Evolutionary conservation across 2,888 invertebrate genomes (phyloP), one percentile per base, ranked within the genome.

Genomic region (Drosophila borborema): DNA sequence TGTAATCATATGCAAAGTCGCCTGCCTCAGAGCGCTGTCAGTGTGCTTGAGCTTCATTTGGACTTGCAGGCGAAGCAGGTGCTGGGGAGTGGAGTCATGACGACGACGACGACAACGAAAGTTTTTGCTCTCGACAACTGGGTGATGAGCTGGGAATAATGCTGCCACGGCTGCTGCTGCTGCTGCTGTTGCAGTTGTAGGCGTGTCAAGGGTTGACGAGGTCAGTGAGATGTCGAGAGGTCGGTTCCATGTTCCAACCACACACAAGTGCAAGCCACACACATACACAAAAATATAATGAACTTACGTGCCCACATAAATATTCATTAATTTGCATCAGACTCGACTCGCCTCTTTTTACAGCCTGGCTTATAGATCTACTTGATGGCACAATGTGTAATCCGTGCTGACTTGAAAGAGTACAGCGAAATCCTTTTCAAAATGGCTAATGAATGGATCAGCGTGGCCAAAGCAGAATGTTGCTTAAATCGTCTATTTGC

Each of bases 1-100:
- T 89, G 79, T 89, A 89, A 86, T 85, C 89, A 84, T 86, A 86
- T 86, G 89, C 84, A 86, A 81, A 89, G 79, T 84, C 73, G 48
- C 59, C 61, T 38, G 68, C 55, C 48, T 28, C 63, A 41, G 31
- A 45, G 28, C 58, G 58, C 10, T 45, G 58, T 45, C 58, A 23
- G 34, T 36, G 45, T 20, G 31, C 31, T 43, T 55, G n/a, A 54
- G 38, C 38, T 10, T 23, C 38, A 40, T 38, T 40, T 54, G 54
- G 34, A 34, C 18, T 4, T 18, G 58, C 20, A 31, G 43, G 20
- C 31, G 55, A 1, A 38, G 31, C 28, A 38, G 45, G 28, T 14
- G 20, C n/a, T 8, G 9, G n/a, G 53, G 0, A 36, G 53, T 0
- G 49, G 10, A 16, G 51, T 18, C 10, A 54, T 68, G 66, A 60